A percentile compares a stretch with the other conserved stretches of the same genome.
These are phyloP conservation scores for Oryzias dopingdopingensis DNA, from an alignment of 2,797 vertebrate genomes.

Conservation along the genomic window DNA sequence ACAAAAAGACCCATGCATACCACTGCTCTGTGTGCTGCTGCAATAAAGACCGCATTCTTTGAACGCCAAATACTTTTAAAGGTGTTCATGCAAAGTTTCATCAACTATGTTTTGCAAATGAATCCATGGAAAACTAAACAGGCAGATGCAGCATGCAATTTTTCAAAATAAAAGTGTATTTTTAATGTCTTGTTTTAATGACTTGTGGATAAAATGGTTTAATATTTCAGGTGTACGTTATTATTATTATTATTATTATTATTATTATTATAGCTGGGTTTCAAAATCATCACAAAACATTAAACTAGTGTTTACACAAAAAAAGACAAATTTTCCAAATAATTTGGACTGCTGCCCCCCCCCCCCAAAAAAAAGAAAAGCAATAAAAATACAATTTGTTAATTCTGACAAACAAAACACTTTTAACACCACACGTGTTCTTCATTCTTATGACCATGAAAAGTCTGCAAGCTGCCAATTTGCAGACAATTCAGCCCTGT, in stretches of 20 bases:
- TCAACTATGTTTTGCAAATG: constrained; percentile 9
- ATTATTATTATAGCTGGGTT: constrained; percentile 16
- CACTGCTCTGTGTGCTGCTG: constrained; percentile 69
- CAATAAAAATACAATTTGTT: too few relatives aligned
- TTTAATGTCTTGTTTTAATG: constrained; percentile 22
- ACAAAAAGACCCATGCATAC: constrained; percentile 79
- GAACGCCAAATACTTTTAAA: constrained; percentile 61
- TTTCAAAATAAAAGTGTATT: too few relatives aligned
- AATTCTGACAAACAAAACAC: neutral
- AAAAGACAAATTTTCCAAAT: too few relatives aligned
- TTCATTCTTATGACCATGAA: neutral
- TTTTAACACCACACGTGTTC: neutral
- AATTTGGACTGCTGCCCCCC: too few relatives aligned
- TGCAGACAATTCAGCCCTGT: constrained; percentile 10
- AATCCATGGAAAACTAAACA: neutral
- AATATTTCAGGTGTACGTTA: constrained; percentile 29
- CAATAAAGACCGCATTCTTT: constrained; percentile 75
- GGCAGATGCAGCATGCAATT: neutral
- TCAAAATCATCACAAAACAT: neutral
- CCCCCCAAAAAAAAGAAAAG: too few relatives aligned
- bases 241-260: constrained; percentile 22
- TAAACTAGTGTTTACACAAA: too few relatives aligned
- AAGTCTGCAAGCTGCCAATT: constrained; percentile 1
- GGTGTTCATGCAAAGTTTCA: constrained; percentile 25
- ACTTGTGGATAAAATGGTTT: constrained; percentile 26